Base-by-base conservation (phyloP, 2,113 vertebrate genomes). In the Corydoras maculifer region DNA sequence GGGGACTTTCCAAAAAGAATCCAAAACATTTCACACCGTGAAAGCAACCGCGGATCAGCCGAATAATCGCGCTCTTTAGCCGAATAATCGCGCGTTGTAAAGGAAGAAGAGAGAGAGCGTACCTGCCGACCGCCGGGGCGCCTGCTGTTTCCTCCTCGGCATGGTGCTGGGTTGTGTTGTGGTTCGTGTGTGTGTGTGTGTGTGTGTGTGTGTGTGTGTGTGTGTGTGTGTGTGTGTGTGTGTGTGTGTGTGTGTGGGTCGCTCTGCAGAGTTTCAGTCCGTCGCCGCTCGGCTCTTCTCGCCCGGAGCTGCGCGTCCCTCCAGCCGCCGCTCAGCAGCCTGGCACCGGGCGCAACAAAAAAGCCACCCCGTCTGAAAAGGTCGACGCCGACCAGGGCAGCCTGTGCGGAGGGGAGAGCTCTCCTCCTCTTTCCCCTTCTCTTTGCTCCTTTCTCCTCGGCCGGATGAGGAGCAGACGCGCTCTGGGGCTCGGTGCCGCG, bases 61-160 rank as follows among this genome's bases (percentile, higher is more conserved):
- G 74, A 30, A 68, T 58, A 48, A 58, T 6, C 67, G 57, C 57
- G 57, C 35, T 49, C 2, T 30, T 57, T n/a, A 69, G 15, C 8
- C 11, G 18, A 50, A 69, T 54, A 25, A 25, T 25, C 18, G 18
- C 18, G 18, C 18, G 18, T 25, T 25, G 18, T 25, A 25, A 4
- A 48, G 50, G 70, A 65, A 35, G 61, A 4, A 67, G 60, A 48
- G 30, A 72, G 80, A 77, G 73, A 80, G 84, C 74, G 88, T 98
- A 98, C 95, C 95, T 96, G 93, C 87, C 86, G 94, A 92, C 91
- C 94, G 94, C 91, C 95, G 90, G 81, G 96, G 96, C 91, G 94
- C 95, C 84, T 98, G 92, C 93, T 98, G 96, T 91, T 98, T 98
- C 92, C 94, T 95, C 91, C 96, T 90, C 91, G 96, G 96, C 96